phyloP scores from a whole-genome alignment of 2,113 vertebrate genomes.

The Vidua chalybeata region DNA sequence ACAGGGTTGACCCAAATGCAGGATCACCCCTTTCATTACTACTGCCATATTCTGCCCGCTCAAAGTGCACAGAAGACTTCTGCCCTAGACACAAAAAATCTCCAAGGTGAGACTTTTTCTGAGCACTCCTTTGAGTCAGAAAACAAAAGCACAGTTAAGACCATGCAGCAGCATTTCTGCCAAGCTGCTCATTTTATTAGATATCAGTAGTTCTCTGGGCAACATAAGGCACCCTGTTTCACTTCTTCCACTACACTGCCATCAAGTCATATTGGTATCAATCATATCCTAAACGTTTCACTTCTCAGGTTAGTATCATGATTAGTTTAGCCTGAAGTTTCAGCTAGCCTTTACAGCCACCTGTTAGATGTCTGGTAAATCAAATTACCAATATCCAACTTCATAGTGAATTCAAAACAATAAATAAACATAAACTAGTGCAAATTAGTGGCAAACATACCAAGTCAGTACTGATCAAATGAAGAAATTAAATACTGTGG shows the following conservation, averaged over 20 bases:
- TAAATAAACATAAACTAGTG: background rate
- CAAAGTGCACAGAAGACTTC: background rate
- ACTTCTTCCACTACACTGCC: background rate
- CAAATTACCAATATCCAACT: background rate
- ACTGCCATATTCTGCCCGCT: fast-evolving
- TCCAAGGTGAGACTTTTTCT: background rate
- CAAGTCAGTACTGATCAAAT: background rate
- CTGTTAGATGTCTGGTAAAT: background rate
- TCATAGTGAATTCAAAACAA: background rate
- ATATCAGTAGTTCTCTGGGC: background rate
- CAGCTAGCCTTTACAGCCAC: background rate
- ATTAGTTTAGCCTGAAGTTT: background rate
- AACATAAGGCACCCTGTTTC: background rate
- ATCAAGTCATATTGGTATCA: background rate
- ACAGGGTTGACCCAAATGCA: background rate
- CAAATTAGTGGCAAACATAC: background rate
- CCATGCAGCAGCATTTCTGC: background rate
- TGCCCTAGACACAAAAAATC: background rate
- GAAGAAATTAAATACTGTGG: constrained; percentile 39
- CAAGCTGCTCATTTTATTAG: background rate
- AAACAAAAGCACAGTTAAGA: background rate
- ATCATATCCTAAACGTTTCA: background rate
- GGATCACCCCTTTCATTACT: background rate
- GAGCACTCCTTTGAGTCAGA: background rate
- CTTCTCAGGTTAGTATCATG: background rate